Base-by-base conservation (phyloP, 2,113 vertebrate genomes). In the Ramphastos sulfuratus region DNA sequence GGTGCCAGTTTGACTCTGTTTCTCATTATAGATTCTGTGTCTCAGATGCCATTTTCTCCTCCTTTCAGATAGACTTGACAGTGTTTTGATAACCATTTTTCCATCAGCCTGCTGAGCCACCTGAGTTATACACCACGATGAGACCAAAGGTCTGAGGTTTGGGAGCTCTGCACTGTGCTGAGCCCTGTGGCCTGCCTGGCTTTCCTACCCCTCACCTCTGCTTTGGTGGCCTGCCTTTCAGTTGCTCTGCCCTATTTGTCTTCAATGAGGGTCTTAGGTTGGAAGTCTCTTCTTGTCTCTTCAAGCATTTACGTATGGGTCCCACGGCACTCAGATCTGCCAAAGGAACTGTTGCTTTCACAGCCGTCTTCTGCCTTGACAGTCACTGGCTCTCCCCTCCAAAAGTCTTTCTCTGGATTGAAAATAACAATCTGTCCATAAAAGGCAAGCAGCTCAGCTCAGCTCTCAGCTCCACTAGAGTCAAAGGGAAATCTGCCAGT, bases 391-490 rank as follows among this genome's bases (percentile, higher is more conserved):
- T 91, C 89, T 65, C 52, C 54, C 39, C 76, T 91, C 79, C 79
- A 91, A 78, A 90, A 90, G 88, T 64, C 84, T 74, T 70, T 74
- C 56, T 80, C 60, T 17, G 25, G 50, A 20, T 1, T 95, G 76
- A 93, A 91, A 91, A 78, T 65, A 52, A 85, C 92, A 77, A 83
- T 23, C 18, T 39, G 37, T 42, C 65, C 93, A 75, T 74, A 87
- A 85, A 81, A 92, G 65, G 15, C 24, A 92, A 93, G 8, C 7
- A 67, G 33, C 50, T 78, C 63, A 84, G 64, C 42, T 71, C 23
- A 82, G 20, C 64, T 89, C 75, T 52, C 39, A 27, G 64, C 69
- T 81, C 85, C 2, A 1, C 75, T 77, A 82, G 67, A 90, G 82
- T 12, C 3, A 5, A 65, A 69, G 64, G 44, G 72, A 93, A 94